A percentile compares a stretch with the other conserved stretches of the same genome.
phyloP scores from a whole-genome alignment of 2,888 invertebrate genomes.

The Lymantria dispar region DNA sequence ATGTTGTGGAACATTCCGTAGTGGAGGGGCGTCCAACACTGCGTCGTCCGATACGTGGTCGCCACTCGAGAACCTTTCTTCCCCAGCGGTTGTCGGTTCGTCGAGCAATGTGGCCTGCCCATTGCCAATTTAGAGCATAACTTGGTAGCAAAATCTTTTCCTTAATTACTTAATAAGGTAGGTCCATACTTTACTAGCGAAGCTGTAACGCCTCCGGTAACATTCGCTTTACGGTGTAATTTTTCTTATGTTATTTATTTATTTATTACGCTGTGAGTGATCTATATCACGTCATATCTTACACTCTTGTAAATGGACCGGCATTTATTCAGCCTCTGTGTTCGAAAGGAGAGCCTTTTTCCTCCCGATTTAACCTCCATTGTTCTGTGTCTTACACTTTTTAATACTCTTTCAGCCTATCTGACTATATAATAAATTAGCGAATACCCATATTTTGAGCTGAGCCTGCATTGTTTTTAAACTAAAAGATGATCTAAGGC shows the following conservation, averaged over 20 bases:
- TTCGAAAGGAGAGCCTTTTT: slow-evolving; percentile 15
- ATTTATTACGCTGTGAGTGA: slow-evolving; percentile 81
- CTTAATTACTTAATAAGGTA: slow-evolving; percentile 2
- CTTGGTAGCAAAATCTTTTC: not conserved
- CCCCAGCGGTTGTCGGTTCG: too few relatives aligned
- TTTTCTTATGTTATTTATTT: slow-evolving; percentile 83
- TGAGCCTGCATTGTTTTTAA: too few relatives aligned
- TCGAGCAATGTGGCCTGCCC: too few relatives aligned
- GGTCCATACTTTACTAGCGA: slow-evolving; percentile 49
- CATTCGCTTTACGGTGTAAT: slow-evolving; percentile 82
- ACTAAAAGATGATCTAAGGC: too few relatives aligned
- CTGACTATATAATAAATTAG: too few relatives aligned
- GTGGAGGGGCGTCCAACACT: too few relatives aligned
- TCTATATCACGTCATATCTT: slow-evolving; percentile 82
- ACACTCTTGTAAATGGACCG: slow-evolving; percentile 80
- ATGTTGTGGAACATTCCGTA: too few relatives aligned
- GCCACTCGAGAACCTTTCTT: too few relatives aligned
- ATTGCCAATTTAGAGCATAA: too few relatives aligned
- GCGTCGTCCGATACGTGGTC: too few relatives aligned
- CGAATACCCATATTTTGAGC: too few relatives aligned
- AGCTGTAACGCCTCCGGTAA: slow-evolving; percentile 73
- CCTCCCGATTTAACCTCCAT: slow-evolving; percentile 28
- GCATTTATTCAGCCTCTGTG: slow-evolving; percentile 62
- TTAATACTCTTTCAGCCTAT: not conserved
- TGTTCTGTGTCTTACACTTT: slow-evolving; percentile 9